phyloP scores from a whole-genome alignment of 1,140 invertebrate species.

The Bathynomus jamesi region DNA sequence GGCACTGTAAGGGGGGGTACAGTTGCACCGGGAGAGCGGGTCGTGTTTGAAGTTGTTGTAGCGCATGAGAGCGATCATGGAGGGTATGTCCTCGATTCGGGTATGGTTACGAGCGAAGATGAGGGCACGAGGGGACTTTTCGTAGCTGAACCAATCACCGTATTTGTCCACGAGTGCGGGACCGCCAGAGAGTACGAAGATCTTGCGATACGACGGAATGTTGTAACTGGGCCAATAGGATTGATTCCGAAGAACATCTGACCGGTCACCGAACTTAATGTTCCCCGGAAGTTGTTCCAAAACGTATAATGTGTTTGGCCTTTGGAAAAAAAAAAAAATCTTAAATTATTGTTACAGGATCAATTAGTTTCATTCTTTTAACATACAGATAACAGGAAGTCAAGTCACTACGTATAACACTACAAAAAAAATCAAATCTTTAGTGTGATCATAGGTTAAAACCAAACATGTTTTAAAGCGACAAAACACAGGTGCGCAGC shows the following conservation, averaged over 20 bases:
- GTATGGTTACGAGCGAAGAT: constrained; percentile 56
- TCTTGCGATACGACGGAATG: constrained; percentile 59
- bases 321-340: neutral
- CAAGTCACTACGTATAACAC: too few relatives aligned
- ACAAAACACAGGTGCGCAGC: too few relatives aligned
- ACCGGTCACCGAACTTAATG: constrained; percentile 58
- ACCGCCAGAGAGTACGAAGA: constrained; percentile 53
- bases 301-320: constrained; percentile 55
- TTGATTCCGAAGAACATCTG: constrained; percentile 55
- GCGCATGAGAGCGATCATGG: constrained; percentile 57
- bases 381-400: too few relatives aligned
- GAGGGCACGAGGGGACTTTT: constrained; percentile 55
- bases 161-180: constrained; percentile 51
- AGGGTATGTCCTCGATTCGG: constrained; percentile 49
- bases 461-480: too few relatives aligned
- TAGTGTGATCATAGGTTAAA: too few relatives aligned
- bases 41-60: constrained; percentile 67
- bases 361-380: too few relatives aligned
- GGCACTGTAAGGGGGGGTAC: constrained; percentile 61
- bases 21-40: constrained; percentile 59
- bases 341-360: too few relatives aligned
- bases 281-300: constrained; percentile 71
- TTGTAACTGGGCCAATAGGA: constrained; percentile 74
- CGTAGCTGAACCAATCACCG: constrained; percentile 64
- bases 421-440: too few relatives aligned